Conservation (phyloP, 2,113 vertebrate genomes). For the Leucoraja erinaceus region DNA sequence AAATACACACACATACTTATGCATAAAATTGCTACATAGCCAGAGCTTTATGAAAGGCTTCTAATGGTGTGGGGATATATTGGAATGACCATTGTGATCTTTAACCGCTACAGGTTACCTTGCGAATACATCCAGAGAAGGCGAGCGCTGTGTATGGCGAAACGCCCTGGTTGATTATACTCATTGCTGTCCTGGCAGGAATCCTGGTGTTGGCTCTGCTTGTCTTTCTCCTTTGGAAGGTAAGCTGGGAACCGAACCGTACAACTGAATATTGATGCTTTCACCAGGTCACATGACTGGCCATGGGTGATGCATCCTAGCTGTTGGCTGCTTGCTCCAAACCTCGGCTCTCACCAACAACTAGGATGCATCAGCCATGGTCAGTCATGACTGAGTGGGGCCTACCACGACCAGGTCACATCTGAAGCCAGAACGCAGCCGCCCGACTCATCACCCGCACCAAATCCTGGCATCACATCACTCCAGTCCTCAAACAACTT, state of each 20-base stretch:
- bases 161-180: conserved; percentile 85
- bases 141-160: conserved; percentile 58
- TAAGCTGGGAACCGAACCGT: conserved; percentile 47
- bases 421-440: too few relatives aligned
- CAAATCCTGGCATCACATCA: too few relatives aligned
- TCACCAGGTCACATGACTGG: not conserved
- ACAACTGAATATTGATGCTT: too few relatives aligned
- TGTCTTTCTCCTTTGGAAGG: conserved; percentile 81
- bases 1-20: not conserved
- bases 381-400: too few relatives aligned
- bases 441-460: too few relatives aligned
- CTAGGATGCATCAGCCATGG: too few relatives aligned
- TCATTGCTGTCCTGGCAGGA: conserved; percentile 74
- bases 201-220: conserved; percentile 71
- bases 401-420: too few relatives aligned
- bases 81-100: not conserved
- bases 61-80: not conserved
- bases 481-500: too few relatives aligned
- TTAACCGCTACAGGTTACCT: conserved; percentile 57
- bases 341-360: too few relatives aligned
- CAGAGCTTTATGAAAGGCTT: not conserved
- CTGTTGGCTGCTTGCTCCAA: too few relatives aligned
- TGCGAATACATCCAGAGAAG: conserved; percentile 79
- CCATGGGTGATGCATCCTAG: too few relatives aligned
- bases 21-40: not conserved